A percentile compares a stretch with the other conserved stretches of the same genome.
These are phyloP conservation scores for Peromyscus nudipes DNA, from an alignment of 2,797 vertebrate species.

Conservation along the genomic window DNA sequence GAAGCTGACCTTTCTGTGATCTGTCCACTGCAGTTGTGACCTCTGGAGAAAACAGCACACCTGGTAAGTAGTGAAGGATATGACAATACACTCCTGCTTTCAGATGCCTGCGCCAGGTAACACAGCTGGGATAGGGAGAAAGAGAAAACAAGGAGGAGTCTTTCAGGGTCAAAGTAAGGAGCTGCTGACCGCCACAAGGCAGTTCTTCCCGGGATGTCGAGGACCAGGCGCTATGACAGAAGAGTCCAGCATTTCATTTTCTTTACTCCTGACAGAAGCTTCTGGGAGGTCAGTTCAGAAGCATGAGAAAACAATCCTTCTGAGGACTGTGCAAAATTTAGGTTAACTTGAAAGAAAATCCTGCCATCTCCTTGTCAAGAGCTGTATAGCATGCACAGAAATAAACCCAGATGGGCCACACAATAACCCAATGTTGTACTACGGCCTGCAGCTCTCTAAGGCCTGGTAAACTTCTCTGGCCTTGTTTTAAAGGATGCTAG, in stretches of 20 bases:
- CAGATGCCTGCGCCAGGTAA: not conserved
- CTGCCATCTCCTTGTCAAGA: conserved; percentile 71
- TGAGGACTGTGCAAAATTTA: not conserved
- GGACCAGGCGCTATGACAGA: not conserved
- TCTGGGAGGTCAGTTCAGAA: conserved; percentile 15
- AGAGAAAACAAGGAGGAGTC: conserved; percentile 32
- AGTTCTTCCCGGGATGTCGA: conserved; percentile 43
- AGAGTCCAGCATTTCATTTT: conserved; percentile 44
- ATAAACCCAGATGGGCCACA: not conserved
- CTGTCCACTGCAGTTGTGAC: not conserved
- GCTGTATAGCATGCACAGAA: not conserved
- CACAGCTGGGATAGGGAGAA: not conserved
- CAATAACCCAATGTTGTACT: not conserved
- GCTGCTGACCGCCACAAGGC: conserved; percentile 9
- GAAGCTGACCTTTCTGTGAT: not conserved
- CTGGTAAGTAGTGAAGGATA: not conserved
- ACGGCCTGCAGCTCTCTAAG: not conserved
- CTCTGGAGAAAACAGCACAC: not conserved
- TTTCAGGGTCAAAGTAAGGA: conserved; percentile 58
- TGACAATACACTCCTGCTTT: conserved; percentile 2
- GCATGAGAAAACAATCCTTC: not conserved
- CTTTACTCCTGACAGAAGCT: not conserved
- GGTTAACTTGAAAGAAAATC: conserved; percentile 65
- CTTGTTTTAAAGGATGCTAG: not conserved
- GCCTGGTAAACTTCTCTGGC: not conserved